Base-by-base conservation (phyloP, 2,797 vertebrate genomes). In the Cossypha polioptera region DNA sequence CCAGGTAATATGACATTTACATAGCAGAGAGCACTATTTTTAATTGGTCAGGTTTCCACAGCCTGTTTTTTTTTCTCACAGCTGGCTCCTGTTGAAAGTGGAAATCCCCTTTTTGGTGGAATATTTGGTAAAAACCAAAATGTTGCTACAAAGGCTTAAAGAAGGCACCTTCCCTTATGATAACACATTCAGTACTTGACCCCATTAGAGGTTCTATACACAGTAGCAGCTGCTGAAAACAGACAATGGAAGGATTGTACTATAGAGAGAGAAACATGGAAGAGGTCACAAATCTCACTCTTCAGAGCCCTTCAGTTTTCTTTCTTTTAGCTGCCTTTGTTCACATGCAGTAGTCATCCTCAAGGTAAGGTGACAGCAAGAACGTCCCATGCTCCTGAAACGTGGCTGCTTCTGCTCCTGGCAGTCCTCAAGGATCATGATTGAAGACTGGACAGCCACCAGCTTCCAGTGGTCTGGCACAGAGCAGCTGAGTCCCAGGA, bases 311-410 rank as follows among this genome's bases (percentile, higher is more conserved):
- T 90, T 83, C 31, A 53, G 79, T 75, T 57, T 74, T 43, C 9
- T 61, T 71, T n/a, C 7, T 38, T 75, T 72, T 36, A 95, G 92
- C 91, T 96, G 92, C 79, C 76, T 48, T 92, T 86, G 50, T 88
- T 88, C 85, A 68, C 36, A 13, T 66, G 66, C 66, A 91, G 81
- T 59, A 66, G 62, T 35, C 66, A 38, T 45, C 5, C 2, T 47
- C 28, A 42, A 51, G 47, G 31, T 51, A 51, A 86, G 55, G 50
- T 83, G 71, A 53, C 67, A 82, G 36, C 22, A n/a, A 42, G 75
- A 59, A 83, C 4, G 4, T 84, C 15, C 31, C 55, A 21, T 3
- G 9, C 12, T 88, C 50, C 85, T 92, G 84, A 78, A 88, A 88
- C 0, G 5, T 1, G 4, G 54, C 40, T 36, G 47, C 58, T 92